A percentile compares a stretch with the other conserved stretches of the same genome.
Evolutionary conservation across 64 coral and sea anemone species (phyloP).

Genomic region (Actinia tenebrosa): DNA sequence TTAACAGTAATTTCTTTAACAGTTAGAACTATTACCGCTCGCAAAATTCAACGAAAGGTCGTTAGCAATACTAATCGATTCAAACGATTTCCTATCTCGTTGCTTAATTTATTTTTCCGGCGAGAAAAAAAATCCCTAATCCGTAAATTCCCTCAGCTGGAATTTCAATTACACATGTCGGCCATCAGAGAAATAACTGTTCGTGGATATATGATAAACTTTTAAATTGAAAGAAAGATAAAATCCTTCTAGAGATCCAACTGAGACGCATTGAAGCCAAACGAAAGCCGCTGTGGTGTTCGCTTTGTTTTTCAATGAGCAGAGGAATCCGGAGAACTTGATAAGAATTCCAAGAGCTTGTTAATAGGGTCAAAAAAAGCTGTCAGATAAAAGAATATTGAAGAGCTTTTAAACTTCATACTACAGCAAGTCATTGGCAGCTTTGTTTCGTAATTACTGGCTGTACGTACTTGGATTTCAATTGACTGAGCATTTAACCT

Average conservation of each 20-base stretch:
- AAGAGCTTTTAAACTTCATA: slow-evolving; percentile 7
- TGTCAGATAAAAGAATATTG: neutral
- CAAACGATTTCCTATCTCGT: neutral
- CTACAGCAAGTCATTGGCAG: slow-evolving; percentile 6
- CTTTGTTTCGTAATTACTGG: slow-evolving; percentile 1
- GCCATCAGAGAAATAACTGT: neutral
- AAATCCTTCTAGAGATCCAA: neutral
- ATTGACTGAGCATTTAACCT: slow-evolving; percentile 9
- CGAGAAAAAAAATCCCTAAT: neutral
- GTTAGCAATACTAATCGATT: neutral
- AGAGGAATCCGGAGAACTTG: neutral
- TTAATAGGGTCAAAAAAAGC: slow-evolving; percentile 12
- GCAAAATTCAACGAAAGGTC: neutral
- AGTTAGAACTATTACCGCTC: neutral
- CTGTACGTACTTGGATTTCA: neutral
- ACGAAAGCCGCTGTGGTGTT: neutral
- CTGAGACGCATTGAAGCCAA: neutral
- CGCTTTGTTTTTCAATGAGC: neutral
- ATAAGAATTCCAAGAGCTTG: neutral
- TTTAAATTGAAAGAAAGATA: neutral
- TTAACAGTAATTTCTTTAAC: neutral
- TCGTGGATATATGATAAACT: neutral
- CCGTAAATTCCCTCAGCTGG: neutral
- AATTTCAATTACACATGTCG: neutral
- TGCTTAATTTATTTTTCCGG: neutral